Evolutionary conservation across 2,888 invertebrate genomes (phyloP), one percentile per base, ranked within the genome.

Genomic region (Agriopis aurantiaria): DNA sequence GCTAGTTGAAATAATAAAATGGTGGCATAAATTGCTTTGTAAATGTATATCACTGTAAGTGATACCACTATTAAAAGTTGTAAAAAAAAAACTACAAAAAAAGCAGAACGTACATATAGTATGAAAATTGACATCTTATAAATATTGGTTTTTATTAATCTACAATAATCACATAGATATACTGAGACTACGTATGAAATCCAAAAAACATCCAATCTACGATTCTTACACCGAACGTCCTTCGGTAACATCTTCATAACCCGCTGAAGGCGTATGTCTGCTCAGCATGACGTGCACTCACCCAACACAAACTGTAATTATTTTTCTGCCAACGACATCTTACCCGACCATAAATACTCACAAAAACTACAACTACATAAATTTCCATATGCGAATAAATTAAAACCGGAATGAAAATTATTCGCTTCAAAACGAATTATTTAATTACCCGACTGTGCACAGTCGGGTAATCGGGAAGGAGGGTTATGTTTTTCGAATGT

Each of bases 171-270:
- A 33, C 33, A 5, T 33, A 33, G 33, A 3, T 3, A 33, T 33
- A 5, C 33, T 33, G 5, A 33, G 33, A 33, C 33, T 33, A 33
- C 33, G 33, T 5, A 33, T 33, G 33, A 33, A 33, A 4, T 5
- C 33, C 33, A 5, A 10, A 40, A 56, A 62, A 43, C 43, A 8
- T 17, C 41, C 43, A 49, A 69, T 51, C 46, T 59, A 10, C 14
- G 10, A 23, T 58, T 58, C 64, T 65, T 61, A 67, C 66, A 67
- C 66, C 49, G 23, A 57, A 23, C 68, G 51, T 51, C 57, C 78
- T 75, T 78, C 79, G 78, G 83, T 87, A 89, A 93, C 91, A 89
- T 91, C 92, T 92, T 91, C 92, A 91, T 93, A 91, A 87, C 85
- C 86, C 85, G 84, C 78, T 86, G 89, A 89, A 85, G 87, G 90